Base-by-base conservation (phyloP, 2,113 vertebrate genomes). In the Trichechus manatus region DNA sequence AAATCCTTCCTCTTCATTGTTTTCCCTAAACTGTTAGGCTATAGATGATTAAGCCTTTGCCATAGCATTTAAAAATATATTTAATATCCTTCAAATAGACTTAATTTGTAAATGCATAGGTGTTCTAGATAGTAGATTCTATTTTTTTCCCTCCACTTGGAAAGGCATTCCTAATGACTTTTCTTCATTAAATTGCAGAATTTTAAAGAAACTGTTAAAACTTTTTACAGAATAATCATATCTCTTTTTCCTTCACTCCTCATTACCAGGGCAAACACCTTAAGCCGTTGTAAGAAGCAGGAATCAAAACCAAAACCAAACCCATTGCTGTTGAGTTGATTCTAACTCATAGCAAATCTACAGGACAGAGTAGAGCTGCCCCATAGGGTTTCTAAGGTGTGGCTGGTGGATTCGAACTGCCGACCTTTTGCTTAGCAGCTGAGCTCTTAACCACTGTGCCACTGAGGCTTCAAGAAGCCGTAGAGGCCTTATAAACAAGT, bases 191-290 rank as follows among this genome's bases (percentile, higher is more conserved):
- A 95, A 53, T 89, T 44, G 44, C 27, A 31, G 88, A 88, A 59
- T 90, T 96, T 91, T 79, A 93, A 87, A 97, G 87, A 68, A n/a
- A 64, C n/a, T n/a, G 20, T 91, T 96, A 93, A 93, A 95, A 93
- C 72, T 61, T 95, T 91, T 64, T 61, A n/a, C 56, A 47, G 88
- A 70, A 47, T 84, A 82, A 68, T 91, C 81, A 25, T 36, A 50
- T 85, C 80, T 13, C 63, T 56, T 61, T 20, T 44, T 5, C 8
- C 25, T 2, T 53, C 22, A 36, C 42, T 79, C 42, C 50, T 92
- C 53, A 56, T 87, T 88, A 78, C 80, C 44, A 70, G 22, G 25
- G 25, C 78, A 50, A 93, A 72, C 14, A 90, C 74, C 27, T 22
- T 44, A 87, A 89, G 42, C 33, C 47, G 9, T 0, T 13, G 10